Conservation (phyloP, 2,113 vertebrate species). For the Manacus vitellinus region DNA sequence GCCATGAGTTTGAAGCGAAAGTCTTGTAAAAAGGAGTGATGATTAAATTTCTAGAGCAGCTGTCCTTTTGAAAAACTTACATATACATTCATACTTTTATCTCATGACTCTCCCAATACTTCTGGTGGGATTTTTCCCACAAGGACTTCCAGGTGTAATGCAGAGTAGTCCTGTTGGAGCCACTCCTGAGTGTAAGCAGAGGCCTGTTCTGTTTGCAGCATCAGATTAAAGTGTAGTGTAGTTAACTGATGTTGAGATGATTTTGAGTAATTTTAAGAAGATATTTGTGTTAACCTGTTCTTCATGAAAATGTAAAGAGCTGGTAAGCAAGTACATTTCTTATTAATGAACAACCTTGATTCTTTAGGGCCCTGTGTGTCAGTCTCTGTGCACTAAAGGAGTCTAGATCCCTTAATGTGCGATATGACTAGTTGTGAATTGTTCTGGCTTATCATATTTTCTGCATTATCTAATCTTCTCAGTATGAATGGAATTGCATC, state of each 20-base stretch:
- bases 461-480: constrained; percentile 46
- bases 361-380: background rate
- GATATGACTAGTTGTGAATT: background rate
- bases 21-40: background rate
- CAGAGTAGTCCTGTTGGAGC: background rate
- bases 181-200: background rate
- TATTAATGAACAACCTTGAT: background rate
- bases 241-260: background rate
- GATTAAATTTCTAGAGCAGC: background rate
- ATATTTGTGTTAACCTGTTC: background rate
- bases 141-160: background rate
- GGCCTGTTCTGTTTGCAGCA: background rate
- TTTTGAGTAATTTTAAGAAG: background rate
- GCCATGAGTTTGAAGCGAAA: background rate
- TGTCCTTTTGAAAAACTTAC: background rate
- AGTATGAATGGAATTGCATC: constrained; percentile 36
- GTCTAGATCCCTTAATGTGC: background rate
- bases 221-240: background rate
- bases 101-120: background rate
- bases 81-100: accelerated
- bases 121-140: background rate
- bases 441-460: constrained; percentile 51
- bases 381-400: background rate
- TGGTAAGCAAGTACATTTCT: background rate
- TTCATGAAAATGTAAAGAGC: background rate